These are phyloP conservation scores for Megaceryle maxima DNA, from an alignment of 2,113 vertebrate genomes.

Conservation along the genomic window DNA sequence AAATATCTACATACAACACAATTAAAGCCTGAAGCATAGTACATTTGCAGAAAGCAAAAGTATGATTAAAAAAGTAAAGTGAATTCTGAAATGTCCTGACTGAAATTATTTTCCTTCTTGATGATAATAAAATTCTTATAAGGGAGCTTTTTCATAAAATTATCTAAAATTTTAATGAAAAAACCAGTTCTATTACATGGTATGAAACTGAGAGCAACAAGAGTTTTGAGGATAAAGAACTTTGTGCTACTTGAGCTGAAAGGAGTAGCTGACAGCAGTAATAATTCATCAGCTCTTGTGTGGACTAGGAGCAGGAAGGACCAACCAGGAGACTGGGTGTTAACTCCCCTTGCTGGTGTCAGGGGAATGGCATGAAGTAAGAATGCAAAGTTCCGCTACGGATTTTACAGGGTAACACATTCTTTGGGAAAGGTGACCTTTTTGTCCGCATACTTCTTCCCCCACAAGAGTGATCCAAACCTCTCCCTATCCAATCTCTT, in stretches of 20 bases:
- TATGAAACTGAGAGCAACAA: background rate
- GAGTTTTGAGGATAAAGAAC: background rate
- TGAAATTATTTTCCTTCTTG: background rate
- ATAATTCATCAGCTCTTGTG: background rate
- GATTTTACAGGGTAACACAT: background rate
- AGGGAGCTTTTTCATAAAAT: background rate
- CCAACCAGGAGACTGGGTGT: background rate
- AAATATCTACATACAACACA: background rate
- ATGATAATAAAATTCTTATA: background rate
- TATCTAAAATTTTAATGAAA: background rate
- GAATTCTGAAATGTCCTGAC: background rate
- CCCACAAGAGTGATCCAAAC: background rate
- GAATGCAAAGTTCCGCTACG: background rate
- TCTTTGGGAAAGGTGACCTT: background rate
- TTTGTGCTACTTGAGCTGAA: background rate
- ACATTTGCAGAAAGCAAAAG: background rate
- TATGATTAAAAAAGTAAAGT: background rate
- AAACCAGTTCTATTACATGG: background rate
- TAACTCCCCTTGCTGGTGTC: background rate
- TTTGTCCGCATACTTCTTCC: background rate
- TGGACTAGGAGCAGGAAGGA: background rate
- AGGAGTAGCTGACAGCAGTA: background rate
- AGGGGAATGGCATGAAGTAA: background rate
- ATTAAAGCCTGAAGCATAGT: background rate
- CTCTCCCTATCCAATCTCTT: background rate